phyloP scores from a whole-genome alignment of 2,888 invertebrate species.

The Teleogryllus oceanicus region DNA sequence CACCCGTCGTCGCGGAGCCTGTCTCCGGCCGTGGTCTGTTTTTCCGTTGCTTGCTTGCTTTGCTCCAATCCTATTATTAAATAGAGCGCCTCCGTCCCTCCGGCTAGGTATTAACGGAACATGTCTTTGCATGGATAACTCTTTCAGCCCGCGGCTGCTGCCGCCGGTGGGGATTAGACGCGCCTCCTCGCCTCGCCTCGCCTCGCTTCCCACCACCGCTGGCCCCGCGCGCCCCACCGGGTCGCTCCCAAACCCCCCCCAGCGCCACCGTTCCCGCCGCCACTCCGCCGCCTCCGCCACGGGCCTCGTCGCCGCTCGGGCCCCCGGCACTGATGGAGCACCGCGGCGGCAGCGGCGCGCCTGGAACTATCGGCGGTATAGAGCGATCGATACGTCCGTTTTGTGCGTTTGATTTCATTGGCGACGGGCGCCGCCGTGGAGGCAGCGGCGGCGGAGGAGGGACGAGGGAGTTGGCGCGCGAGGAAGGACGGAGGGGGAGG shows the following conservation, averaged over 20 bases:
- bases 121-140: conserved; percentile 38
- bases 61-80: conserved; percentile 39
- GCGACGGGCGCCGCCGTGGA: too few species aligned
- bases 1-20: neutral
- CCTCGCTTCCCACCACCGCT: neutral
- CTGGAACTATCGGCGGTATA: too few species aligned
- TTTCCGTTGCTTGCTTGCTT: conserved; percentile 31
- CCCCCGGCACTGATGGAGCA: too few species aligned
- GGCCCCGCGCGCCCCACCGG: neutral
- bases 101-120: conserved; percentile 36
- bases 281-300: neutral
- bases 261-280: neutral
- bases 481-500: too few species aligned
- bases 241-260: neutral
- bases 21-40: conserved; percentile 23
- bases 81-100: conserved; percentile 34
- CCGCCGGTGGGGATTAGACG: conserved; percentile 25
- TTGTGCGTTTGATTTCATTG: too few species aligned
- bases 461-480: too few species aligned
- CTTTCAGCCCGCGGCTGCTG: conserved; percentile 32
- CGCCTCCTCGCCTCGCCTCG: conserved; percentile 3
- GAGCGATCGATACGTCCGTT: too few species aligned
- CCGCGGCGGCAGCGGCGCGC: too few species aligned
- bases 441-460: too few species aligned
- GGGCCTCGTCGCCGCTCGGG: neutral